Percentiles rank a stretch among this genome's conserved stretches.
Conservation (phyloP, 2,888 invertebrate genomes). For the Branchellion lobata region DNA sequence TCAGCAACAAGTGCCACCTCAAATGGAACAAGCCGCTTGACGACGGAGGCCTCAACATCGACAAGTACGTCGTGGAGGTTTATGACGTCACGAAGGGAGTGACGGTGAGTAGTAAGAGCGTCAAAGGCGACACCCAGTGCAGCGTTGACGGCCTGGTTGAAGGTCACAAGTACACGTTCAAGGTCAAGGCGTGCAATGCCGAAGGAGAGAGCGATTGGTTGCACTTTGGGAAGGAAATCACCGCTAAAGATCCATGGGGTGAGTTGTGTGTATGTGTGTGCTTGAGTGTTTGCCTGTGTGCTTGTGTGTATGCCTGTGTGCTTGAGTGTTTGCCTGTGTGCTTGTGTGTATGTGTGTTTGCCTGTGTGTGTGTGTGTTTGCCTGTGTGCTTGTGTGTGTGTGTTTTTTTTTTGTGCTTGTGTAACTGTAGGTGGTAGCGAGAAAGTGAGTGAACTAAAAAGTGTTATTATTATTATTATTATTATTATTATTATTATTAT, state of each 20-base stretch:
- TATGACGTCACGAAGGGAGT: constrained; percentile 24
- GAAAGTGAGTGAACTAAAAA: too few relatives aligned
- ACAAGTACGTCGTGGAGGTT: constrained; percentile 42
- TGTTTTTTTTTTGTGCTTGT: too few relatives aligned
- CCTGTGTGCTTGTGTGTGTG: too few relatives aligned
- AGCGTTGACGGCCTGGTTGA: constrained; percentile 37
- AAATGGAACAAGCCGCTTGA: constrained; percentile 45
- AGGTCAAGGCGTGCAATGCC: constrained; percentile 44
- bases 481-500: background rate
- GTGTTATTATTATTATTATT: too few relatives aligned
- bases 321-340: background rate
- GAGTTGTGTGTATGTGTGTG: too few relatives aligned
- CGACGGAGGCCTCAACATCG: constrained; percentile 41
- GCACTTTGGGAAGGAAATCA: background rate
- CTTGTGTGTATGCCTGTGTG: background rate
- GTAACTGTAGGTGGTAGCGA: background rate
- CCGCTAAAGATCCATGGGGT: constrained; percentile 49
- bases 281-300: too few relatives aligned
- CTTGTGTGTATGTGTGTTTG: too few relatives aligned
- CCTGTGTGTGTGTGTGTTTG: too few relatives aligned
- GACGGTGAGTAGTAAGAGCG: background rate
- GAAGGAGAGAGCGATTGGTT: constrained; percentile 44
- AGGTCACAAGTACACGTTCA: constrained; percentile 43
- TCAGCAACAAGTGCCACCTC: constrained; percentile 43
- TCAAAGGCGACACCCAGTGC: constrained; percentile 44